Base-by-base conservation (phyloP, 2,888 invertebrate species). In the Ypsolopha scabrella region DNA sequence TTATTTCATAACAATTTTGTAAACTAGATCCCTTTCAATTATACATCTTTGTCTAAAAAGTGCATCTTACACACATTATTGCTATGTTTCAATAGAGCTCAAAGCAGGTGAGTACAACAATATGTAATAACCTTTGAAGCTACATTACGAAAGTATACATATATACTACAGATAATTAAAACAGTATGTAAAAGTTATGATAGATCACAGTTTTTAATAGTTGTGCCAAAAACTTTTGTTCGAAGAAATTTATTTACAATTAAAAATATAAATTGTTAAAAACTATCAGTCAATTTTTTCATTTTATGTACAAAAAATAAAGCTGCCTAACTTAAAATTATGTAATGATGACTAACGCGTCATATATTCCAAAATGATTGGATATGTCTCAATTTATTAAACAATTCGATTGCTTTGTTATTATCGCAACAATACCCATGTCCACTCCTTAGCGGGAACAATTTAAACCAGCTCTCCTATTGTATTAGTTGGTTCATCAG, bases 231-330 rank as follows among this genome's bases (percentile, higher is more conserved):
- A 44, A 13, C 14, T 10, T 51, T 51, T 51, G 51, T n/a, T 41
- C 41, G 8, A 41, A 55, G 51, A 56, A 60, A 55, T 52, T 54
- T 55, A 55, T 58, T 39, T 45, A 45, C 52, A 52, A 39, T 45
- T 45, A 52, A 52, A 33, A 52, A 52, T 41, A 51, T 53, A 61
- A 58, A 54, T 56, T 54, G 55, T 72, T 72, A 80, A 81, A 73
- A 74, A 64, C 81, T 82, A 83, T 82, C 82, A 83, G 82, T 83
- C 82, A 70, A 75, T 80, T 75, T n/a, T 74, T 64, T 68, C 70
- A 65, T 68, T 66, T 64, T 65, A 48, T 48, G 11, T 47, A 52
- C 41, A 52, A 52, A 44, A 44, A 50, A 39, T 44, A 50, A 44
- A 50, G 38, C 48, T 49, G 43, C 33, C 50, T 44, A 50, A 50